Percentiles rank a stretch among this genome's conserved stretches.
phyloP scores from a whole-genome alignment of 2,888 invertebrate genomes.

The Noctua janthina region DNA sequence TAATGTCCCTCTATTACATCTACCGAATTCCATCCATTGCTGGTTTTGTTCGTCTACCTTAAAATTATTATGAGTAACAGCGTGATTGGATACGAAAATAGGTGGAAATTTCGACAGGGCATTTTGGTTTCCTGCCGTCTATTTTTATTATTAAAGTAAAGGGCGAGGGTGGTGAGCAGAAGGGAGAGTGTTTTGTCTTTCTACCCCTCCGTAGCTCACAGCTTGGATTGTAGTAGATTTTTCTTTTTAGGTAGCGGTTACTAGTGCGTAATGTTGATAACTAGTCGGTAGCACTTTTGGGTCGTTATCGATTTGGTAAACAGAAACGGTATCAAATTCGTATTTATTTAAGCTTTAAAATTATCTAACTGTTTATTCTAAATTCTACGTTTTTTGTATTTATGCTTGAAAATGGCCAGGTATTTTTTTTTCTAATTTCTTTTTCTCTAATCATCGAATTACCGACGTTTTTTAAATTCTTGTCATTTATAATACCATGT shows the following conservation, averaged over 20 bases:
- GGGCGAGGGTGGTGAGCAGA: slow-evolving; percentile 65
- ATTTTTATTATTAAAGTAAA: slow-evolving; percentile 61
- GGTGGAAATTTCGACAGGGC: slow-evolving; percentile 3
- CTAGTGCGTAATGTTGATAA: slow-evolving; percentile 38
- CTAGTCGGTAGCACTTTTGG: slow-evolving; percentile 37
- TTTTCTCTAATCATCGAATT: neutral
- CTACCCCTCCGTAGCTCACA: slow-evolving; percentile 46
- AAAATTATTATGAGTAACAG: neutral
- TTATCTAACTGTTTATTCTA: neutral
- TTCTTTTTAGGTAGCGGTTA: slow-evolving; percentile 49
- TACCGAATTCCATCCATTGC: slow-evolving; percentile 38
- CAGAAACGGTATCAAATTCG: slow-evolving; percentile 3
- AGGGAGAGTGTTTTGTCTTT: slow-evolving; percentile 64
- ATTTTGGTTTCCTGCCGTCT: slow-evolving; percentile 60
- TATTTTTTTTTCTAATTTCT: neutral
- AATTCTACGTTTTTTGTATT: neutral
- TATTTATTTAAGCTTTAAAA: slow-evolving; percentile 20
- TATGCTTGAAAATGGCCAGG: neutral
- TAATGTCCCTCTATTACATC: neutral
- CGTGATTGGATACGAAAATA: slow-evolving; percentile 18
- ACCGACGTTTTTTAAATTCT: too few relatives aligned
- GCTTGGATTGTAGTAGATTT: slow-evolving; percentile 43
- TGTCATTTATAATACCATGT: too few relatives aligned
- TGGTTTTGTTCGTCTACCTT: neutral
- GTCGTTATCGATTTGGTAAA: slow-evolving; percentile 36